Evolutionary conservation across 2,797 vertebrate genomes (phyloP), one percentile per base, ranked within the genome.

Genomic region (Austrolebias charrua): DNA sequence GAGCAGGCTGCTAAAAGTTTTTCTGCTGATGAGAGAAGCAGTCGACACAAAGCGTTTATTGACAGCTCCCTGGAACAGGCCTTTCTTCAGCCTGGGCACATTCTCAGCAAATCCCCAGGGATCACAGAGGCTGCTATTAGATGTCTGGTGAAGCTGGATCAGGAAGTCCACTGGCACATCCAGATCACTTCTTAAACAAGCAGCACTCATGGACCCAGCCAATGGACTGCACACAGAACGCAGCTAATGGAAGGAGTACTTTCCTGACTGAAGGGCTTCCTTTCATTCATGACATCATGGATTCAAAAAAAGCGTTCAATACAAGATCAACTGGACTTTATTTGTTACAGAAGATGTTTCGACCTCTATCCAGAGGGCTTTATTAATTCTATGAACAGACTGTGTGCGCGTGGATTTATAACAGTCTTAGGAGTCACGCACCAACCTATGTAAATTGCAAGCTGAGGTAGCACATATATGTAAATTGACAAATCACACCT

Each of bases 101-200:
- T 46, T 53, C 55, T 46, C 66, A 74, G 76, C 75, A 83, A 88
- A 79, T 81, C 68, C 82, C 81, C 78, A 60, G 48, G 80, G 86
- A 76, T 68, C 80, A 76, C 71, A 11, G 43, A 76, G 78, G 78
- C 83, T 79, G 79, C 81, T 86, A 88, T 88, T 85, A 87, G 75
- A 73, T 52, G 80, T 86, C 85, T 88, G 87, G 55, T 66, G 71
- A 82, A 75, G 79, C 79, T 80, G 67, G 60, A 77, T 68, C 38
- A 24, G 75, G 75, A 71, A 84, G 82, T 69, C 68, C 62, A 60
- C 75, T 87, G 84, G 84, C 83, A 86, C 66, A 45, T 50, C 44
- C 13, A 75, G 84, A 78, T 81, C 80, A 69, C 67, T 86, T 76
- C 86, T 88, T 89, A 87, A 81, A 81, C 49, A 19, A 8, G 10